Conservation (phyloP, 2,113 vertebrate genomes). For the Hippopotamus amphibius region DNA sequence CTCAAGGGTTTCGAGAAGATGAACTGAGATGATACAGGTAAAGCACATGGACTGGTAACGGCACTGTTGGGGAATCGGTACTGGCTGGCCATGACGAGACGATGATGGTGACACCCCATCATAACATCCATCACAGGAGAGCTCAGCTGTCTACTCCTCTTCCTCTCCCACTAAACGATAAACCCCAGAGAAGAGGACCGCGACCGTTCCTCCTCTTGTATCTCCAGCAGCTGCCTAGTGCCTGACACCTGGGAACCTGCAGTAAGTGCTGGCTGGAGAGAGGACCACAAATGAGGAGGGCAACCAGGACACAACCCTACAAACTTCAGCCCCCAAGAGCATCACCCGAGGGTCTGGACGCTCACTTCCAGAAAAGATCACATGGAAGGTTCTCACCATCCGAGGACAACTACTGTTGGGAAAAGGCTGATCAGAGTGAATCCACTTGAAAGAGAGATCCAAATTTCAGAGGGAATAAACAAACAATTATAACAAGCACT, state of each 20-base stretch:
- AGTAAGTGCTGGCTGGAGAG: background rate
- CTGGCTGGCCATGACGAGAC: fast-evolving
- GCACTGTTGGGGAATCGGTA: no score
- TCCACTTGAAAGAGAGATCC: background rate
- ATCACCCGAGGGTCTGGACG: background rate
- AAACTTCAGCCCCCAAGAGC: background rate
- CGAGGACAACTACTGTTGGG: background rate
- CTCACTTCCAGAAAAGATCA: background rate
- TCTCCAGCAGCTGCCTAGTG: no score
- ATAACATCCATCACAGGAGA: background rate
- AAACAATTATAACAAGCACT: background rate
- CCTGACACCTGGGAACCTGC: background rate
- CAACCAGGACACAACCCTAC: background rate
- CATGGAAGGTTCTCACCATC: no score
- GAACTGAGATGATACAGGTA: background rate
- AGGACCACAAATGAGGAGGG: background rate
- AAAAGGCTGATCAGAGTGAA: background rate
- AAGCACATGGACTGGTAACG: background rate
- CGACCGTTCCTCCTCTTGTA: background rate
- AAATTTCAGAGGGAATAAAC: background rate
- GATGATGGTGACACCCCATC: no score
- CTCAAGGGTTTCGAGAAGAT: background rate
- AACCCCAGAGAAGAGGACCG: background rate
- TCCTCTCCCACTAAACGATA: background rate
- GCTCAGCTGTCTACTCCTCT: background rate